Evolutionary conservation across 2,888 invertebrate genomes (phyloP).

Genomic region (Cheilosia soror): DNA sequence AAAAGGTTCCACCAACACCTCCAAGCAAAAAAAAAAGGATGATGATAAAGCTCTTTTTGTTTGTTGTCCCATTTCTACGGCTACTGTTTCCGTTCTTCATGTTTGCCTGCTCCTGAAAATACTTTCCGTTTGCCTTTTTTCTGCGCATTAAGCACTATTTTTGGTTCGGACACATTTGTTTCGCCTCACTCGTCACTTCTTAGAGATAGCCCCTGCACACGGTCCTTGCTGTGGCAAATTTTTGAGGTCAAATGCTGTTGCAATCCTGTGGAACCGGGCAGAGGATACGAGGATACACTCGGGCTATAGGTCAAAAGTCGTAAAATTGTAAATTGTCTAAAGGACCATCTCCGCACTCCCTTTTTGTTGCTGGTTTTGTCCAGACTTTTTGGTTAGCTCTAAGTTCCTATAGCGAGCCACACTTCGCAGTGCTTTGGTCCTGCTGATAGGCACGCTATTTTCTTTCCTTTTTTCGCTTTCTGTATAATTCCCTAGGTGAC

Average conservation of each 20-base stretch:
- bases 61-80: constrained; percentile 50
- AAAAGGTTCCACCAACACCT: constrained; percentile 27
- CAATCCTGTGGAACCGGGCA: constrained; percentile 15
- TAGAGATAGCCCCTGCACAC: constrained; percentile 25
- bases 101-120: constrained; percentile 29
- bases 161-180: constrained; percentile 50
- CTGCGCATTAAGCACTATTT: constrained; percentile 54
- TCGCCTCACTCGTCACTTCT: constrained; percentile 51
- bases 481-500: constrained; percentile 9
- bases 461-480: not conserved
- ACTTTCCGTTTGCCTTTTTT: constrained; percentile 30
- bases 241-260: constrained; percentile 47
- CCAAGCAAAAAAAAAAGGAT: constrained; percentile 17
- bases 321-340: constrained; percentile 64
- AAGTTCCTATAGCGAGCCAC: not conserved
- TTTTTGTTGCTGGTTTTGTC: constrained; percentile 9
- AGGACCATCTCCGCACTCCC: constrained; percentile 34
- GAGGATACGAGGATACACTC: constrained; percentile 1
- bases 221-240: constrained; percentile 36
- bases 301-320: constrained; percentile 58
- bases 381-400: constrained; percentile 16
- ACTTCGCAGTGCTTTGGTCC: not conserved
- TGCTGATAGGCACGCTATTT: constrained; percentile 12
- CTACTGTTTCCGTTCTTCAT: constrained; percentile 1
- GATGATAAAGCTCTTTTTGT: constrained; percentile 49